Percentiles rank a stretch among this genome's conserved stretches.
These are phyloP conservation scores for Drosophila austrosaltans DNA, from an alignment of 2,888 invertebrate species.

Conservation along the genomic window DNA sequence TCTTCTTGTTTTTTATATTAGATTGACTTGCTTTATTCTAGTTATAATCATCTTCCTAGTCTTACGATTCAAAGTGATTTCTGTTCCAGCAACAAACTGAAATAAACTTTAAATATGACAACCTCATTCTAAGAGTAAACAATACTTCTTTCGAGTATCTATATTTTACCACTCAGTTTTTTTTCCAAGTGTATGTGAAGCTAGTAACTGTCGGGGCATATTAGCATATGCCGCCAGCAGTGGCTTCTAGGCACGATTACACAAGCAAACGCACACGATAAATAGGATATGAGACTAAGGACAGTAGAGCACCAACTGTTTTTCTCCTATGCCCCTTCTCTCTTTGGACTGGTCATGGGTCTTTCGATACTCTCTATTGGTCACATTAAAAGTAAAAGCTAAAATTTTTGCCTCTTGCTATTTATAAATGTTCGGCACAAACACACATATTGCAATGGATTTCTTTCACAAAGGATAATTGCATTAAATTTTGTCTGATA, in stretches of 20 bases:
- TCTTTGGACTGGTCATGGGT: background rate
- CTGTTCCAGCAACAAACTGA: too few relatives aligned
- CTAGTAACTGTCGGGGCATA: slow-evolving; percentile 51
- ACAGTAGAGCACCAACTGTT: slow-evolving; percentile 13
- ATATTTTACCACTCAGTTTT: background rate
- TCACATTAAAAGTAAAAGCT: slow-evolving; percentile 51
- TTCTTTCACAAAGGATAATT: slow-evolving; percentile 50
- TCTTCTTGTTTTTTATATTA: too few relatives aligned
- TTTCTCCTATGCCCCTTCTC: background rate
- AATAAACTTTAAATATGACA: too few relatives aligned
- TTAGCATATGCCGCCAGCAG: slow-evolving; percentile 70
- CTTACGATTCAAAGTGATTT: too few relatives aligned
- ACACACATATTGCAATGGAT: slow-evolving; percentile 17
- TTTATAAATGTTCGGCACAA: slow-evolving; percentile 47
- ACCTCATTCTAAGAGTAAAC: too few relatives aligned
- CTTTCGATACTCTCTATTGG: background rate
- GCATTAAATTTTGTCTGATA: slow-evolving; percentile 63
- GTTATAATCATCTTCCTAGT: too few relatives aligned
- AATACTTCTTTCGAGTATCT: too few relatives aligned
- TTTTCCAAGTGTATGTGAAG: slow-evolving; percentile 24
- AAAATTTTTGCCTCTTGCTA: slow-evolving; percentile 46
- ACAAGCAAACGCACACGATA: slow-evolving; percentile 49
- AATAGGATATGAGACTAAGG: slow-evolving; percentile 45
- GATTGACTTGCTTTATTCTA: too few relatives aligned
- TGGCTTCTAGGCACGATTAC: slow-evolving; percentile 48